These are phyloP conservation scores for Podarcis cretensis DNA, from an alignment of 2,113 vertebrate genomes.

Conservation along the genomic window DNA sequence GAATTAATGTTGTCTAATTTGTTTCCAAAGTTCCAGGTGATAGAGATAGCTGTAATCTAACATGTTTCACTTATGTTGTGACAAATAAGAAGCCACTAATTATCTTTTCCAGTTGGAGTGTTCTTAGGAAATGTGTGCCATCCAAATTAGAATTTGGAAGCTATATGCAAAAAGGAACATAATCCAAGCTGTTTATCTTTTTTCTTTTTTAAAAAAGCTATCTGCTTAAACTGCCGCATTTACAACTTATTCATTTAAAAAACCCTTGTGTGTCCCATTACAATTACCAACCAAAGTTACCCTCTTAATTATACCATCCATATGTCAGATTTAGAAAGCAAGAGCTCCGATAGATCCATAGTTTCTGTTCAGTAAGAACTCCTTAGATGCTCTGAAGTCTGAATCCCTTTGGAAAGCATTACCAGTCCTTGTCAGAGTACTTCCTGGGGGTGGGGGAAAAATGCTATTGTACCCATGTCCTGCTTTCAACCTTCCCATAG, in stretches of 20 bases:
- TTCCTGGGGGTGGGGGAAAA: too few species aligned
- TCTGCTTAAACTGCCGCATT: background rate
- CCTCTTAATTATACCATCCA: background rate
- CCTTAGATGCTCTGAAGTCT: background rate
- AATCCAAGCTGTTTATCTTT: background rate
- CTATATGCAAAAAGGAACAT: accelerated
- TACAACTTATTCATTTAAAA: background rate
- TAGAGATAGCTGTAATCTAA: conserved; percentile 16
- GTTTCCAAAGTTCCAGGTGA: background rate
- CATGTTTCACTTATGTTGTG: background rate
- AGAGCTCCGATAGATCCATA: background rate
- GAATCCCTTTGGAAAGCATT: too few species aligned
- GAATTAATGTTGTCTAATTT: conserved; percentile 27
- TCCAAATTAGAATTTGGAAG: background rate
- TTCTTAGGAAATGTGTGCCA: background rate
- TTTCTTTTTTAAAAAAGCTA: background rate
- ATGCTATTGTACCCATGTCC: too few species aligned
- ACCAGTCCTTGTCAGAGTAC: too few species aligned
- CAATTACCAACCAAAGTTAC: background rate
- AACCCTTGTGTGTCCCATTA: background rate
- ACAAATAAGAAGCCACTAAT: conserved; percentile 6
- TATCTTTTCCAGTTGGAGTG: background rate
- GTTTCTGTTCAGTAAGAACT: background rate
- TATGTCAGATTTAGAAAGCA: background rate
- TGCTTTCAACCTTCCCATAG: too few species aligned